Evolutionary conservation across 2,113 vertebrate species (phyloP).

Genomic region (Hippotragus niger): DNA sequence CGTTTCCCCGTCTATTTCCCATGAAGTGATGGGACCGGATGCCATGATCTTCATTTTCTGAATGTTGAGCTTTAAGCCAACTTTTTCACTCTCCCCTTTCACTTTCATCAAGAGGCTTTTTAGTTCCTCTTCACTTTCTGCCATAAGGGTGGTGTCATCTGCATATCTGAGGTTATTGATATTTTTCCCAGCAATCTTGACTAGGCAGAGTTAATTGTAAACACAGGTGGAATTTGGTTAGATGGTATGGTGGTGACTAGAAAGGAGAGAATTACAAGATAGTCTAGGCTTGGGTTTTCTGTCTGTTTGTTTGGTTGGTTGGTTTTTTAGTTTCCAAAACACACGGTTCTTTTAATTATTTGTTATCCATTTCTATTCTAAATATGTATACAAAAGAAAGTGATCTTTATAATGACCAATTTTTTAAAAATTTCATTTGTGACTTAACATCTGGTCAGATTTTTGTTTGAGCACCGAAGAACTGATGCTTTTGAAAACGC

Average conservation of each 20-base stretch:
- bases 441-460: not conserved
- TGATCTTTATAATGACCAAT: not conserved
- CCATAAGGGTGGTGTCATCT: too few relatives aligned
- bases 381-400: not conserved
- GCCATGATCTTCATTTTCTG: too few relatives aligned
- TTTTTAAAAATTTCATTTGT: not conserved
- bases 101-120: too few relatives aligned
- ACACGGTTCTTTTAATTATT: not conserved
- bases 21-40: too few relatives aligned
- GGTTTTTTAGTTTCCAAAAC: not conserved
- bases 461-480: not conserved
- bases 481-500: not conserved
- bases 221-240: not conserved
- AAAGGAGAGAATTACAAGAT: not conserved
- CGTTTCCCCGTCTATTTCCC: too few relatives aligned
- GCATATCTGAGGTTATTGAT: too few relatives aligned
- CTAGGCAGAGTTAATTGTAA: not conserved
- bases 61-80: too few relatives aligned
- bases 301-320: not conserved
- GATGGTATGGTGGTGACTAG: not conserved
- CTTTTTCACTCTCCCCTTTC: too few relatives aligned
- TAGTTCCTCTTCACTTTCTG: too few relatives aligned
- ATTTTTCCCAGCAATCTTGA: too few relatives aligned
- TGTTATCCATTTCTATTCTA: not conserved
- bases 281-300: not conserved